These are phyloP conservation scores for Telmatherina bonti DNA, from an alignment of 2,797 vertebrate genomes.

Conservation along the genomic window DNA sequence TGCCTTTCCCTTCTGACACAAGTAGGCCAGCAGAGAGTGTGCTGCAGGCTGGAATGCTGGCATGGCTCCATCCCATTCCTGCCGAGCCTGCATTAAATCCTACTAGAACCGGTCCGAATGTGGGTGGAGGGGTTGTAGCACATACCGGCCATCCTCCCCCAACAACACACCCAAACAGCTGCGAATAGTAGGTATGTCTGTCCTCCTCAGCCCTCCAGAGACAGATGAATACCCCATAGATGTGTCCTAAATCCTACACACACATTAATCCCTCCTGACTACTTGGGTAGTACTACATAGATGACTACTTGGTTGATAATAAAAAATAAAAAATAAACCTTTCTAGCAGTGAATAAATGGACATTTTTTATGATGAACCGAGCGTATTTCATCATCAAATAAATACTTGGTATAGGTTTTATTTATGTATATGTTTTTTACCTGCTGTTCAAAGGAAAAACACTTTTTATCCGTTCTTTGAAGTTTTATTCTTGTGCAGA, in stretches of 20 bases:
- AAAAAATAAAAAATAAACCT: too few species aligned
- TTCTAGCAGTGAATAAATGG: not conserved
- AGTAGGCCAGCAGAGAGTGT: constrained; percentile 55
- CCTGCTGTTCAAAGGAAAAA: not conserved
- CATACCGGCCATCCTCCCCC: constrained; percentile 6
- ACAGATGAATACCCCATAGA: not conserved
- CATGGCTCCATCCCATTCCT: constrained; percentile 60
- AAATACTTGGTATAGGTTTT: too few species aligned
- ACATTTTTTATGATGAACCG: too few species aligned
- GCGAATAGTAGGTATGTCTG: constrained; percentile 12
- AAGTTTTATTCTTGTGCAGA: too few species aligned
- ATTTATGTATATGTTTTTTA: not conserved
- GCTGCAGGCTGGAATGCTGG: constrained; percentile 68
- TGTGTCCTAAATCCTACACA: not conserved
- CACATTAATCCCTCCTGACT: not conserved
- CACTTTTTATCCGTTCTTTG: not conserved
- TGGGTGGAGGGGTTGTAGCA: constrained; percentile 17
- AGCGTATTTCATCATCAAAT: not conserved
- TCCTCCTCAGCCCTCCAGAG: not conserved
- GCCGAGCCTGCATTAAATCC: constrained; percentile 45
- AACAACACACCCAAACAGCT: constrained; percentile 60
- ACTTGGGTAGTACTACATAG: not conserved
- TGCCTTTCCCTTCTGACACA: constrained; percentile 39
- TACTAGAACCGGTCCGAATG: constrained; percentile 32
- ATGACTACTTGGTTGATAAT: not conserved